A percentile compares a stretch with the other conserved stretches of the same genome.
Conservation (phyloP, 2,797 vertebrate genomes). For the Ceryle rudis region DNA sequence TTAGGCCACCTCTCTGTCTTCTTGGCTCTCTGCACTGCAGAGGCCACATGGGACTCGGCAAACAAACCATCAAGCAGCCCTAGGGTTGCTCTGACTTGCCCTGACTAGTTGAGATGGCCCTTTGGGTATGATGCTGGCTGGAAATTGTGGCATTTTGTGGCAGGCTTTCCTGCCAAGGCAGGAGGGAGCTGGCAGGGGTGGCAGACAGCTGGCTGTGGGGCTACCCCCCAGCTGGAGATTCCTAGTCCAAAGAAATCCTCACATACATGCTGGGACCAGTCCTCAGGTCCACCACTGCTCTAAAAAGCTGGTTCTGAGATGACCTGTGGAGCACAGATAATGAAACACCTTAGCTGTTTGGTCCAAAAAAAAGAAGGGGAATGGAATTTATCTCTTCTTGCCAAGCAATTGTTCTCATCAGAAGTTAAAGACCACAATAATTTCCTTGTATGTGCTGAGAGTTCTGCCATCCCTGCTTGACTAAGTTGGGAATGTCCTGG, state of each 20-base stretch:
- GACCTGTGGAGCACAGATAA: not conserved
- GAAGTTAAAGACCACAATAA: not conserved
- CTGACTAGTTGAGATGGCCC: not conserved
- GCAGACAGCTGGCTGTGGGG: not conserved
- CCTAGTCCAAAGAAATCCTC: slow-evolving; percentile 1
- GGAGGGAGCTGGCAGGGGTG: not conserved
- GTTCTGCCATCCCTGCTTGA: not conserved
- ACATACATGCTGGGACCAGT: not conserved
- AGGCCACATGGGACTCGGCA: not conserved
- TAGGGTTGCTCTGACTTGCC: slow-evolving; percentile 8
- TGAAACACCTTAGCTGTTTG: not conserved
- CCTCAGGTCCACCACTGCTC: not conserved
- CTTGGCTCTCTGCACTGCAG: not conserved
- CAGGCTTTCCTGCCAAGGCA: not conserved
- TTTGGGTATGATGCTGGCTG: slow-evolving; percentile 5
- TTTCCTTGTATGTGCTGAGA: not conserved
- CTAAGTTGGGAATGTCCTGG: not conserved
- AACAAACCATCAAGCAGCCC: not conserved
- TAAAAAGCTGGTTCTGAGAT: not conserved
- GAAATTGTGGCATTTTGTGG: slow-evolving; percentile 25
- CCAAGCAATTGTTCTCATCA: not conserved
- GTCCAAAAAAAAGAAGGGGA: not conserved
- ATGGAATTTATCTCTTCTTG: not conserved
- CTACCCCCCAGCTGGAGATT: not conserved
- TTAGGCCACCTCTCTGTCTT: not conserved